Evolutionary conservation across 2,888 invertebrate genomes (phyloP).

Genomic region (Napeogenes inachia): DNA sequence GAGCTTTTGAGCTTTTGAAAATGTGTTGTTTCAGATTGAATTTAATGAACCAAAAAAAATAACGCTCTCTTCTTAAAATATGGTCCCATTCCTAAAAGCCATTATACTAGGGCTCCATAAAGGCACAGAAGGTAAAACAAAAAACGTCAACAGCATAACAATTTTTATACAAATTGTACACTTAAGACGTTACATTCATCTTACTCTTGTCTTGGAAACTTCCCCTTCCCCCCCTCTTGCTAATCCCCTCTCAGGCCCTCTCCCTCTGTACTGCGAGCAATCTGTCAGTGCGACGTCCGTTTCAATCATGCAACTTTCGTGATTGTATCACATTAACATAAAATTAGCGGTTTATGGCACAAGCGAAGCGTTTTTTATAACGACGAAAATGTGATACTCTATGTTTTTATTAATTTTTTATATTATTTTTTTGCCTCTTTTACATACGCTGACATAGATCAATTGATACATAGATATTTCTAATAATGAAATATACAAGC

Average conservation of each 20-base stretch:
- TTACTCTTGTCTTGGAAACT: background rate
- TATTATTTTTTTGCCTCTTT: too few species aligned
- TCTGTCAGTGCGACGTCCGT: slow-evolving; percentile 29
- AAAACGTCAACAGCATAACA: slow-evolving; percentile 2
- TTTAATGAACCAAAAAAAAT: too few species aligned
- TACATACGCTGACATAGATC: too few species aligned
- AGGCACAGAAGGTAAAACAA: slow-evolving; percentile 4
- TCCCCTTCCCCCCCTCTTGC: background rate
- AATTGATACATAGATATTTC: too few species aligned
- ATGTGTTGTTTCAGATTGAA: too few species aligned
- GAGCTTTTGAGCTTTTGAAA: too few species aligned
- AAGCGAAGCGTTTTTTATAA: too few species aligned
- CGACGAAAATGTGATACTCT: too few species aligned
- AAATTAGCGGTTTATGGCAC: slow-evolving; percentile 13
- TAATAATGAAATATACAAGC: too few species aligned
- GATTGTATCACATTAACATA: background rate
- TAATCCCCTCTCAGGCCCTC: background rate
- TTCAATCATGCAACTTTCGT: slow-evolving; percentile 27
- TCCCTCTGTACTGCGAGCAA: slow-evolving; percentile 10
- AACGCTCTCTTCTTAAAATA: too few species aligned
- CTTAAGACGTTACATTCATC: slow-evolving; percentile 7
- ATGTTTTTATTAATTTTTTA: too few species aligned
- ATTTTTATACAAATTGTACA: slow-evolving; percentile 8
- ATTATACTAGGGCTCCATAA: background rate
- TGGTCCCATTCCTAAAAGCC: too few species aligned